Evolutionary conservation across 2,888 invertebrate species (phyloP), one percentile per base, ranked within the genome.

Genomic region (Pandemis cinnamomeana): DNA sequence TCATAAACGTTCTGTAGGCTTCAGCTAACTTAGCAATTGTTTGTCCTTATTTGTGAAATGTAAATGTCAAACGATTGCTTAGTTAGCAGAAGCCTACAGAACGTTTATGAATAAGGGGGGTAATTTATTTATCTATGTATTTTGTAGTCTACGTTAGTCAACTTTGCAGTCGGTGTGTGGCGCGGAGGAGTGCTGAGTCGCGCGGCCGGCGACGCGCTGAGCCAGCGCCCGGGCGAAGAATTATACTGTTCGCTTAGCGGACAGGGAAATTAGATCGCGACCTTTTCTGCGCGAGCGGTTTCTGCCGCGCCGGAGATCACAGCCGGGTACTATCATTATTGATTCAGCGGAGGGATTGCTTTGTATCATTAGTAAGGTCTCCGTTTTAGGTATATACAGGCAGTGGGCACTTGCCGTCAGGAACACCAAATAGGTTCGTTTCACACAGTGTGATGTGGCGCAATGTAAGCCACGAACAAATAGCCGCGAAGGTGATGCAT

Each of bases 191-290:
- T 83, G 79, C 74, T 77, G 82, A 76, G 71, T 68, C 75, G 72
- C 75, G 72, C 81, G 81, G 81, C 82, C 83, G 83, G 83, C 89
- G 83, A 86, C 80, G 88, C 86, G 90, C 87, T 64, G 68, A 73
- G 44, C 69, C 72, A 69, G 72, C 72, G 87, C 85, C 85, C 83
- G 86, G 87, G 87, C 86, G 79, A 81, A 84, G 87, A 89, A 87
- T 89, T 87, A 88, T 86, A 51, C 71, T 61, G 67, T 63, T 70
- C 71, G 72, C 75, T 66, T 73, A 73, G 67, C 70, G 74, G 71
- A 68, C 72, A 75, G 71, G 71, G 71, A 75, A 75, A 75, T 75
- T 71, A 71, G 71, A 75, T 68, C 55, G 75, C 67, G 71, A 62
- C 67, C 71, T 73, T 70, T 70, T 67, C 66, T 70, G 60, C 70